phyloP scores from a whole-genome alignment of 92 coral and sea anemone genomes.

The Umimayanthus chanpuru region DNA sequence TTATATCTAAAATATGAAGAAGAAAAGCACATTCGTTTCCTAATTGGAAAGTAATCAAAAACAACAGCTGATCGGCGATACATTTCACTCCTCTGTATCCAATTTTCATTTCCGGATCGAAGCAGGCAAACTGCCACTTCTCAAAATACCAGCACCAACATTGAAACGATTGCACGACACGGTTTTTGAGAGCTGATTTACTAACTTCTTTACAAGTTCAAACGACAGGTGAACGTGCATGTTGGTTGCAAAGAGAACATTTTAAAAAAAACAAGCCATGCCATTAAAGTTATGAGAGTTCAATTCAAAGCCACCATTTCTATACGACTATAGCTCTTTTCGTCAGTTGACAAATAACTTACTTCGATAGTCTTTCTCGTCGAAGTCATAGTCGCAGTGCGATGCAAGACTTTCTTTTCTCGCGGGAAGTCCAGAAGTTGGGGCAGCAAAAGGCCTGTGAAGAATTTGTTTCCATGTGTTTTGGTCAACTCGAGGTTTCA shows the following conservation, averaged over 20 bases:
- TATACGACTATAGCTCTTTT: neutral
- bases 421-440: conserved; percentile 24
- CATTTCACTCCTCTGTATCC: neutral
- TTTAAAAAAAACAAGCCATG: neutral
- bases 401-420: conserved; percentile 22
- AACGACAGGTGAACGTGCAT: neutral
- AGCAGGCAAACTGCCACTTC: conserved; percentile 4
- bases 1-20: neutral
- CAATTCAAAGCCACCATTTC: neutral
- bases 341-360: neutral
- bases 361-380: conserved; percentile 49
- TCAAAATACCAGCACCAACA: neutral
- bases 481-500: conserved; percentile 30
- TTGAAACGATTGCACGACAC: neutral
- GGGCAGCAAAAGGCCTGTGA: conserved; percentile 40
- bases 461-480: conserved; percentile 30
- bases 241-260: neutral
- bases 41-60: conserved; percentile 30
- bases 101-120: conserved; percentile 18
- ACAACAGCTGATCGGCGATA: conserved; percentile 18
- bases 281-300: neutral
- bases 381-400: conserved; percentile 41
- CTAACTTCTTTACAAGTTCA: neutral
- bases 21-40: conserved; percentile 12
- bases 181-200: neutral